Percentiles rank a stretch among this genome's conserved stretches.
phyloP scores from a whole-genome alignment of 1,140 invertebrate genomes.

The Cyclina sinensis region DNA sequence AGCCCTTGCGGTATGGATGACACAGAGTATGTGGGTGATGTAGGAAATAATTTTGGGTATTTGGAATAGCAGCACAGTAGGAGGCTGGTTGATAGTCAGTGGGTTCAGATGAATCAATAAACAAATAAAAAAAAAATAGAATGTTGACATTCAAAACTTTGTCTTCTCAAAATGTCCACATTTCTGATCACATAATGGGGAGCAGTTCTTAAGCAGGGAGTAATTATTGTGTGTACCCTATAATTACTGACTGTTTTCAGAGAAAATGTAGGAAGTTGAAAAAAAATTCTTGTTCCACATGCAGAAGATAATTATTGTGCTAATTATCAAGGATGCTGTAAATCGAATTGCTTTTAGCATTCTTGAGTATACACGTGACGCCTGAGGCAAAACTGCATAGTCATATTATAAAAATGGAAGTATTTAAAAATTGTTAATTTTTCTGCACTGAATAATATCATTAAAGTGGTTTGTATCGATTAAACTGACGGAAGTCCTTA shows the following conservation, averaged over 20 bases:
- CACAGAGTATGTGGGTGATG: too few species aligned
- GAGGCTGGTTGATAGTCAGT: too few species aligned
- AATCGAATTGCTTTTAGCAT: slow-evolving; percentile 33
- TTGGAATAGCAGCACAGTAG: too few species aligned
- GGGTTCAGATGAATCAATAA: too few species aligned
- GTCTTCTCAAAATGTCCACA: too few species aligned
- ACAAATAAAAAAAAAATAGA: too few species aligned
- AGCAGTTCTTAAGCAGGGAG: slow-evolving; percentile 14
- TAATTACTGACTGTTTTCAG: slow-evolving; percentile 41
- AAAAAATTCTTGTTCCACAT: neutral
- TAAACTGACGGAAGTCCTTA: neutral
- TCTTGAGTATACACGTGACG: neutral
- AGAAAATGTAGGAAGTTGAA: neutral
- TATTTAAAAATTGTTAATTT: neutral
- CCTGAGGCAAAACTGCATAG: neutral
- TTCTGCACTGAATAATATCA: neutral
- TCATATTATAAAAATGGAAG: neutral
- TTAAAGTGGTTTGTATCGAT: neutral
- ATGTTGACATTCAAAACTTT: too few species aligned
- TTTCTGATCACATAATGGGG: slow-evolving; percentile 6
- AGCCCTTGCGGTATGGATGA: too few species aligned
- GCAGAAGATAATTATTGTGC: slow-evolving; percentile 21
- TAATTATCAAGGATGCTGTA: neutral
- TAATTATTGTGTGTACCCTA: slow-evolving; percentile 19
- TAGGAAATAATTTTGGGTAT: too few species aligned